These are phyloP conservation scores for Cynodonichthys magdalenae DNA, from an alignment of 2,797 vertebrate species.

Conservation along the genomic window DNA sequence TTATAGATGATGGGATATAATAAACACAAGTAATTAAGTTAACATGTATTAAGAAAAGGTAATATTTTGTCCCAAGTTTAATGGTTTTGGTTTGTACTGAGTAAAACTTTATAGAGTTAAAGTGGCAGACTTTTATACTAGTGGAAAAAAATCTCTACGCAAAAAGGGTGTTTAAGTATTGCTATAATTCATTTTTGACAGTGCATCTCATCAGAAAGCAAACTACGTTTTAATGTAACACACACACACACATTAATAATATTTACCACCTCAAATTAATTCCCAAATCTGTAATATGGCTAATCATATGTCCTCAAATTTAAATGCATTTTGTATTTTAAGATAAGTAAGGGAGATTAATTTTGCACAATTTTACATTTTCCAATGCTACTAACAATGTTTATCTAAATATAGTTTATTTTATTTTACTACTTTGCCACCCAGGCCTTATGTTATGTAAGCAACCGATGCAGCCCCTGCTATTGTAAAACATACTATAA, in stretches of 20 bases:
- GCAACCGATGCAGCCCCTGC: background rate
- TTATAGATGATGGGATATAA: background rate
- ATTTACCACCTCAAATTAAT: too few relatives aligned
- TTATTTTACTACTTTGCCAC: background rate
- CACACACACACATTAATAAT: background rate
- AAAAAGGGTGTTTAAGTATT: background rate
- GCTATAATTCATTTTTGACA: too few relatives aligned
- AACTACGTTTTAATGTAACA: conserved; percentile 15
- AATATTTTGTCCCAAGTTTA: background rate
- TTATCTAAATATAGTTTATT: too few relatives aligned
- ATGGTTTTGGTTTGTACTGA: background rate
- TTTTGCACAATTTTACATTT: background rate
- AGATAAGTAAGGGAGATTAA: too few relatives aligned
- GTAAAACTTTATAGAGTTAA: background rate
- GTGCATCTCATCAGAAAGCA: background rate
- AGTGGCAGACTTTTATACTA: background rate
- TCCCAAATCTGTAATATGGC: too few relatives aligned
- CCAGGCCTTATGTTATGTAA: background rate
- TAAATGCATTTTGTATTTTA: too few relatives aligned
- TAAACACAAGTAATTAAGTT: background rate
- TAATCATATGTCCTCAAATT: too few relatives aligned
- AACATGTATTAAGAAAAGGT: background rate
- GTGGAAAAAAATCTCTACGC: background rate
- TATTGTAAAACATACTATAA: too few relatives aligned
- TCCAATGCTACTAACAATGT: background rate